These are phyloP conservation scores for Porites lutea DNA, from an alignment of 64 coral and sea anemone species.

Conservation along the genomic window DNA sequence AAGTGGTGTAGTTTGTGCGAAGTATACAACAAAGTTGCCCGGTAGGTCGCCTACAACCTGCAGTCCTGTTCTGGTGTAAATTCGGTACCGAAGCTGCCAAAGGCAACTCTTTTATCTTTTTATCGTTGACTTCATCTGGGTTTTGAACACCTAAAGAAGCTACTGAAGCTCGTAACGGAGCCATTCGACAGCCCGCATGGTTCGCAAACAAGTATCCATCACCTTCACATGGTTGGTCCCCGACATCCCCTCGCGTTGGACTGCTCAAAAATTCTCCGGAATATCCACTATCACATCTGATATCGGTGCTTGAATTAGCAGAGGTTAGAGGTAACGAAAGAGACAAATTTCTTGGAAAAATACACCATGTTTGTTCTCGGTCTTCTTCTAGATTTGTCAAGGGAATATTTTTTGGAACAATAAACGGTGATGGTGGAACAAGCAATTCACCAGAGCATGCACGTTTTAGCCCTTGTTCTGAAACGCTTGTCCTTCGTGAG, in stretches of 20 bases:
- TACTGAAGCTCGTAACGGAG: not conserved
- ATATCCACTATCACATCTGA: not conserved
- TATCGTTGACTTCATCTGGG: too few species aligned
- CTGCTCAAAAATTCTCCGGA: not conserved
- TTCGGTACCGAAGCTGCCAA: too few species aligned
- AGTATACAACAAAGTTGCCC: conserved; percentile 17
- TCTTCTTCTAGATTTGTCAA: not conserved
- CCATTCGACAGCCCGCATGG: not conserved
- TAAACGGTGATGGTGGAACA: not conserved
- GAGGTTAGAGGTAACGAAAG: not conserved
- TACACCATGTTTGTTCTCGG: not conserved
- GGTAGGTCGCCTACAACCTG: not conserved
- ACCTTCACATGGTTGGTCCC: not conserved
- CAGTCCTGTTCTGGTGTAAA: not conserved
- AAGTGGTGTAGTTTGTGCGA: not conserved
- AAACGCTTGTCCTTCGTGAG: conserved; percentile 1
- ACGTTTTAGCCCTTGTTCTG: not conserved
- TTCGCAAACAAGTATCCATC: not conserved
- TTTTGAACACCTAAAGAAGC: not conserved
- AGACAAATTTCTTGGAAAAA: not conserved
- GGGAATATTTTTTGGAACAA: not conserved
- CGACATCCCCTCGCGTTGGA: not conserved
- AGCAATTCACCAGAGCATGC: conserved; percentile 19
- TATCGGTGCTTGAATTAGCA: not conserved
- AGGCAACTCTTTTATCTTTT: too few species aligned